These are phyloP conservation scores for Ctenochaetus hawaiiensis DNA, from an alignment of 2,797 vertebrate species.

Conservation along the genomic window DNA sequence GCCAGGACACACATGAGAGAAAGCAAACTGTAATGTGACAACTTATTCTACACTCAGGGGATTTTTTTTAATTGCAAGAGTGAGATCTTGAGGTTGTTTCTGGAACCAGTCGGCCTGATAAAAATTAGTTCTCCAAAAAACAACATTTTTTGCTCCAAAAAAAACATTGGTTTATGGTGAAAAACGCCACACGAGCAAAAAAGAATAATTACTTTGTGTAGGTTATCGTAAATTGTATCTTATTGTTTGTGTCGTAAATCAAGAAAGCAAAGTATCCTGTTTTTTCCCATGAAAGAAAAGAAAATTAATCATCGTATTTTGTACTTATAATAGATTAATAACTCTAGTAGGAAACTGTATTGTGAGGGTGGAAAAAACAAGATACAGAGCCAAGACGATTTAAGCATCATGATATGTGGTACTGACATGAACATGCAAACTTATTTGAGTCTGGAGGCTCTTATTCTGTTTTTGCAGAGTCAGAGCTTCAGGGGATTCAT, in stretches of 20 bases:
- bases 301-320: background rate
- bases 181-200: background rate
- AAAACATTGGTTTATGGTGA: background rate
- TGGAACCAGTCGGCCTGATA: conserved; percentile 35
- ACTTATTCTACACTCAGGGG: conserved; percentile 44
- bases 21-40: conserved; percentile 52
- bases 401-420: too few relatives aligned
- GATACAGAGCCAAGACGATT: too few relatives aligned
- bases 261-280: conserved; percentile 16
- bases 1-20: conserved; percentile 60
- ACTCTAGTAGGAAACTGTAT: background rate
- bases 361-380: background rate
- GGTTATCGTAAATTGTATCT: background rate
- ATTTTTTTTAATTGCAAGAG: conserved; percentile 37
- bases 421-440: too few relatives aligned
- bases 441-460: too few relatives aligned
- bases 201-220: background rate
- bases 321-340: background rate
- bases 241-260: background rate
- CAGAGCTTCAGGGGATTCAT: too few relatives aligned
- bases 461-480: too few relatives aligned
- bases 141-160: too few relatives aligned
- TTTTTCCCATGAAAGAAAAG: background rate
- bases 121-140: conserved; percentile 17
- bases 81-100: conserved; percentile 45